Base-by-base conservation (phyloP, 2,113 vertebrate species). In the Cyprinus carpio region DNA sequence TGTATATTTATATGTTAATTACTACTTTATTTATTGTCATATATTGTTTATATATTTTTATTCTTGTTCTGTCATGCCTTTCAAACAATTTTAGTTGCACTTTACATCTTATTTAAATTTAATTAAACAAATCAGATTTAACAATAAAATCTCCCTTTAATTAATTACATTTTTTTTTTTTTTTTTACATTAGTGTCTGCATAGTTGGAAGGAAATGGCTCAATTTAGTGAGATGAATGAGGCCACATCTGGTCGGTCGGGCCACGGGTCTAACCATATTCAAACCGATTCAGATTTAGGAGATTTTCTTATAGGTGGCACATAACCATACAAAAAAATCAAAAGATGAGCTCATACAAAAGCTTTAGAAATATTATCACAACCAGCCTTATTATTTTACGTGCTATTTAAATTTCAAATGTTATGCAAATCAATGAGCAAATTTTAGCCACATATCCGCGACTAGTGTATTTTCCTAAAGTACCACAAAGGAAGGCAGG, bases 351-450 rank as follows among this genome's bases (percentile, higher is more conserved):
- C 78, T 79, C 88, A 79, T 80, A 77, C 89, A 85, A 8, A 37
- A 74, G 51, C 34, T 51, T 76, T 87, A 87, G 85, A 85, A 64
- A 84, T 91, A 93, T 87, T 92, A 90, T 91, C 83, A 90, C 82
- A 90, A 88, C 90, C 87, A 82, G 89, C 90, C 85, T 90, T 87
- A 90, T 90, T 49, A 81, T 87, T 95, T 95, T 95, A 90, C 93
- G 93, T 95, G 75, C 81, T 49, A 94, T 95, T 94, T 95, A 87
- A 90, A 93, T 94, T 91, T 89, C 86, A 92, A 91, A 91, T 91
- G 87, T 85, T 76, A 75, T 94, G 93, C 92, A 94, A 95, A 94
- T 27, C 64, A 92, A 67, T 0, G 13, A 40, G 46, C 87, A 88
- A 54, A 88, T 87, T 86, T 91, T 88, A 86, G 79, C 72, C 9